These are phyloP conservation scores for Trilocha varians DNA, from an alignment of 2,888 invertebrate genomes.

Conservation along the genomic window DNA sequence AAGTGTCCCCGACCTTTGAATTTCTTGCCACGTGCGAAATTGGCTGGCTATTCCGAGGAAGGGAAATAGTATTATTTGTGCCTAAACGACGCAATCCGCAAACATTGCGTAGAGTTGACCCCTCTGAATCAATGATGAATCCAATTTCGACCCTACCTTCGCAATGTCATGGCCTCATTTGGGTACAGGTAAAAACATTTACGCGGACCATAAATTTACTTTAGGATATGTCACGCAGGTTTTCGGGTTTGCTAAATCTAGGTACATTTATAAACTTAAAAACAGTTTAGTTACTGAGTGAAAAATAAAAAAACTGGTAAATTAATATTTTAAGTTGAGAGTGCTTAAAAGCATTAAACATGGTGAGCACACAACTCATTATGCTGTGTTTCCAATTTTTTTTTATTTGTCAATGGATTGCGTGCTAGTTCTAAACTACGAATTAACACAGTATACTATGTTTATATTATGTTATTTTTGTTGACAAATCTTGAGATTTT, in stretches of 20 bases:
- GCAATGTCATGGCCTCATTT: constrained; percentile 31
- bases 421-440: too few relatives aligned
- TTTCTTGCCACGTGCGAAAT: constrained; percentile 3
- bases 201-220: constrained; percentile 32
- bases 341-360: too few relatives aligned
- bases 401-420: too few relatives aligned
- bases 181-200: constrained; percentile 41
- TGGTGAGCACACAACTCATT: too few relatives aligned
- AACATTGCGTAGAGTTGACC: constrained; percentile 37
- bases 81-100: constrained; percentile 29
- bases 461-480: not conserved
- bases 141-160: constrained; percentile 41
- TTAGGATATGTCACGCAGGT: constrained; percentile 30
- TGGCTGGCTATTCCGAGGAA: constrained; percentile 3
- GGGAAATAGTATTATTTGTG: constrained; percentile 21
- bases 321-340: too few relatives aligned
- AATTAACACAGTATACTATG: too few relatives aligned
- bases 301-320: too few relatives aligned
- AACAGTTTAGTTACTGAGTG: too few relatives aligned
- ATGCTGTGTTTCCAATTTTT: too few relatives aligned
- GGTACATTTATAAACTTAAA: too few relatives aligned
- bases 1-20: not conserved
- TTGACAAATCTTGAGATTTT: not conserved
- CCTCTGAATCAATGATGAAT: constrained; percentile 60
- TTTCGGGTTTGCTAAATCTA: too few relatives aligned